These are phyloP conservation scores for Glyptemys insculpta DNA, from an alignment of 2,797 vertebrate species.

Conservation along the genomic window DNA sequence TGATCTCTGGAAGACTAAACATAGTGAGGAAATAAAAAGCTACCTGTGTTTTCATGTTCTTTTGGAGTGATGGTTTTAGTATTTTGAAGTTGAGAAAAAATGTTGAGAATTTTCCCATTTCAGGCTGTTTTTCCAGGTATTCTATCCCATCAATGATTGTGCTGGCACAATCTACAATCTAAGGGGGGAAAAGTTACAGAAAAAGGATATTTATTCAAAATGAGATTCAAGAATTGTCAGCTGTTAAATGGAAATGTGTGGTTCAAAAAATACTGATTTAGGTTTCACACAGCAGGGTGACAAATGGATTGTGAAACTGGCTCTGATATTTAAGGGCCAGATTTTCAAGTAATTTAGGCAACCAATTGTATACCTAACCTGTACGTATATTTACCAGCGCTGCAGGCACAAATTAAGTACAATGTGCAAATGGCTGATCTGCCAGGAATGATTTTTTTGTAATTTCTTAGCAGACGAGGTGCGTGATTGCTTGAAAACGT, in stretches of 20 bases:
- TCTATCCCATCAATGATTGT: conserved; percentile 69
- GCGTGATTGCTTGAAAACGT: rapidly evolving
- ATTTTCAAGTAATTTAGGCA: rapidly evolving
- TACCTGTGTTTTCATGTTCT: conserved; percentile 15
- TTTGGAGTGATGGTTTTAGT: conserved; percentile 48
- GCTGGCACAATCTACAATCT: conserved; percentile 48
- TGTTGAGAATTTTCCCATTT: background rate
- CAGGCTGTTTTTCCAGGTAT: conserved; percentile 53
- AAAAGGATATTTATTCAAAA: background rate
- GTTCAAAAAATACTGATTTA: background rate
- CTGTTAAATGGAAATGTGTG: background rate
- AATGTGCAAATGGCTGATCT: background rate
- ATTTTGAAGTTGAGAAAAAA: conserved; percentile 72
- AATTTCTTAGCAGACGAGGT: background rate
- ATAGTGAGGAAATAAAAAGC: background rate
- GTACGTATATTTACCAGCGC: background rate
- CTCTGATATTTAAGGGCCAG: rapidly evolving
- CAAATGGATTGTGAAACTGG: background rate
- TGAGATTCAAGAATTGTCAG: background rate
- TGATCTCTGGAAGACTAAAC: background rate
- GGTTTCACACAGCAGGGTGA: background rate
- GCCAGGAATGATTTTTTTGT: background rate
- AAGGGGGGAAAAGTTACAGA: background rate
- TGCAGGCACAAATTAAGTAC: background rate
- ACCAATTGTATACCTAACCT: rapidly evolving